These are phyloP conservation scores for Isichthys henryi DNA, from an alignment of 2,113 vertebrate genomes.

Conservation along the genomic window DNA sequence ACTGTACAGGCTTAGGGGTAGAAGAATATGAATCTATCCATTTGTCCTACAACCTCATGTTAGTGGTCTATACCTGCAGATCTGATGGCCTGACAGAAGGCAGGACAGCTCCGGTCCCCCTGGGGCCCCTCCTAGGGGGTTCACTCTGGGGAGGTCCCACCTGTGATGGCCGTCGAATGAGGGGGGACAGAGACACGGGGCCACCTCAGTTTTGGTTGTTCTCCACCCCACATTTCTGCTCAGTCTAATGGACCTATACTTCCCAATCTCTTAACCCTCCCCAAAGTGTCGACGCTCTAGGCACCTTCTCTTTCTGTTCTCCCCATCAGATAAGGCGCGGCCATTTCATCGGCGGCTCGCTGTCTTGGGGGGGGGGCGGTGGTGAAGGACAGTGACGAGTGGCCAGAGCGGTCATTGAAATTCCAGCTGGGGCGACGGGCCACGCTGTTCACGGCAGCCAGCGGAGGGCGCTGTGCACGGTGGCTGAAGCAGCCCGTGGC, in stretches of 20 bases:
- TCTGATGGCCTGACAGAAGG: background rate
- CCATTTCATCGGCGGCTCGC: background rate
- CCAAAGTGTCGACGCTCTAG: background rate
- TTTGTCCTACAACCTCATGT: background rate
- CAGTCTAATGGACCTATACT: background rate
- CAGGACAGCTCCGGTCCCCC: background rate
- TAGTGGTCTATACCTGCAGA: background rate
- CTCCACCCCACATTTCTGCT: background rate
- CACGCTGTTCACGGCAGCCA: background rate
- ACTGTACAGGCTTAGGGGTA: background rate
- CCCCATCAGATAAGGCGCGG: background rate
- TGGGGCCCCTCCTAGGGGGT: too few relatives aligned
- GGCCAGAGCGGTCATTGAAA: background rate
- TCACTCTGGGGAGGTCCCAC: background rate
- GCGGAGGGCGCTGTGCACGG: background rate
- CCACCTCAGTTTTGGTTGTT: background rate
- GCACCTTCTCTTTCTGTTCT: background rate
- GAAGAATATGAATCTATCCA: background rate
- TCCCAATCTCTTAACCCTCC: background rate
- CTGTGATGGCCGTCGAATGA: background rate
- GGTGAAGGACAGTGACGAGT: background rate
- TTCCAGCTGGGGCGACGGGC: background rate
- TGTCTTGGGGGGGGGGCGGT: too few relatives aligned
- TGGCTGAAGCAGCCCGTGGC: slow-evolving; percentile 4
- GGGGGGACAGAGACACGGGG: background rate